A percentile compares a stretch with the other conserved stretches of the same genome.
Conservation (phyloP, 35 echinoderm and acorn worm species). For the Ophiothrix spiculata region DNA sequence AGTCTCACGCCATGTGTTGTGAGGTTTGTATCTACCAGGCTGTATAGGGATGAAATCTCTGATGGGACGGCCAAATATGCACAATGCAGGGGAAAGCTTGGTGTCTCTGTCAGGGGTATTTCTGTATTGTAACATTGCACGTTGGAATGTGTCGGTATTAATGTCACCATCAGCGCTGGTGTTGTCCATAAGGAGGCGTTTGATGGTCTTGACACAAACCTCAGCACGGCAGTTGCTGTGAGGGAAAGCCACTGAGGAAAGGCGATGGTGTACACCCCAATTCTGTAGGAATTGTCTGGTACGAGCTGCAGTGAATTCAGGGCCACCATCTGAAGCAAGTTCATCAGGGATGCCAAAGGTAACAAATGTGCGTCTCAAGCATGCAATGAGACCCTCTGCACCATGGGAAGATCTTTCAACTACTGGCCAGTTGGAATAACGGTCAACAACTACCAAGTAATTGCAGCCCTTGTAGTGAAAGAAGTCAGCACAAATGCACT, state of each 20-base stretch:
- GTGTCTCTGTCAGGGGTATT: conserved; percentile 49
- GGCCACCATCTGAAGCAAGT: conserved; percentile 39
- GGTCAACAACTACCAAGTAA: conserved; percentile 22
- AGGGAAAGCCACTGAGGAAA: conserved; percentile 41
- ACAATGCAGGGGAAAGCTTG: conserved; percentile 32
- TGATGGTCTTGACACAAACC: conserved; percentile 46
- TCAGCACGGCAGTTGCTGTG: conserved; percentile 25
- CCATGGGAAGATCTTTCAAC: neutral
- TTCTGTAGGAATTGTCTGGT: neutral
- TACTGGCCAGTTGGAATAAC: conserved; percentile 32
- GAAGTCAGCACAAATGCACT: conserved; percentile 37
- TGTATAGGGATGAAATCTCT: conserved; percentile 39
- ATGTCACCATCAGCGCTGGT: neutral
- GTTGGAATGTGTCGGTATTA: conserved; percentile 40
- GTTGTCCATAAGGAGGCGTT: conserved; percentile 37
- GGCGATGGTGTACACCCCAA: conserved; percentile 47
- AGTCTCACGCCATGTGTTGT: conserved; percentile 31
- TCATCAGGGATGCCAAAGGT: conserved; percentile 50
- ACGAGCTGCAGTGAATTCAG: conserved; percentile 5
- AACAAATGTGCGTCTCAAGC: conserved; percentile 32
- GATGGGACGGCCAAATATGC: conserved; percentile 38
- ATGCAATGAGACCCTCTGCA: conserved; percentile 32
- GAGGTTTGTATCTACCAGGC: conserved; percentile 31
- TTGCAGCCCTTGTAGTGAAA: conserved; percentile 44
- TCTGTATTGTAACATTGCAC: conserved; percentile 37